A percentile compares a stretch with the other conserved stretches of the same genome.
Evolutionary conservation across 2,888 invertebrate species (phyloP).

Genomic region (Epistrophella euchroma): DNA sequence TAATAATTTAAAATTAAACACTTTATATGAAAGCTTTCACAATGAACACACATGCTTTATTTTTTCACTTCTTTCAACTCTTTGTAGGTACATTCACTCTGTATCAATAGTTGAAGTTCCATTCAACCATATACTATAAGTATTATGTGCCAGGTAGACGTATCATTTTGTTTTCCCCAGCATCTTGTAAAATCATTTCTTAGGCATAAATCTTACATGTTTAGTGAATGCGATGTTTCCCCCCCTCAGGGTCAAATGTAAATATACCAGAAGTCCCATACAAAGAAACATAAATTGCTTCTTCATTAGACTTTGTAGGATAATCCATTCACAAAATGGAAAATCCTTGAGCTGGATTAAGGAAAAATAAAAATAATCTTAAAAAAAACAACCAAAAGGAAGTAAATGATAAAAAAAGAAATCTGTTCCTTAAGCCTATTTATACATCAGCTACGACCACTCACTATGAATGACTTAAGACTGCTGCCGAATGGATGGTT

Average conservation of each 20-base stretch:
- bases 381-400: slow-evolving; percentile 8
- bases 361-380: slow-evolving; percentile 36
- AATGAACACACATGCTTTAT: slow-evolving; percentile 2
- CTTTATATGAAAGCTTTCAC: background rate
- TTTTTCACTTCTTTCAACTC: background rate
- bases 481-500: slow-evolving; percentile 35
- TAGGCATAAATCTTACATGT: slow-evolving; percentile 3
- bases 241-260: slow-evolving; percentile 51
- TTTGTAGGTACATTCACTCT: slow-evolving; percentile 7
- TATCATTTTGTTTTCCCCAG: background rate
- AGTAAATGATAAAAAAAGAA: slow-evolving; percentile 1
- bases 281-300: slow-evolving; percentile 70
- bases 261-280: slow-evolving; percentile 55
- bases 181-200: slow-evolving; percentile 19
- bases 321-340: slow-evolving; percentile 63
- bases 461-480: slow-evolving; percentile 65
- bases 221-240: slow-evolving; percentile 2
- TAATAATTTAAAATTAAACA: slow-evolving; percentile 4
- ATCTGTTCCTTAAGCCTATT: slow-evolving; percentile 70
- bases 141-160: background rate
- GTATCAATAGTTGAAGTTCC: background rate
- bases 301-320: slow-evolving; percentile 75
- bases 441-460: slow-evolving; percentile 40
- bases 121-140: background rate
- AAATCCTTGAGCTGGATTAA: slow-evolving; percentile 71